These are phyloP conservation scores for Melanaphis sacchari DNA, from an alignment of 1,140 invertebrate species.

Conservation along the genomic window DNA sequence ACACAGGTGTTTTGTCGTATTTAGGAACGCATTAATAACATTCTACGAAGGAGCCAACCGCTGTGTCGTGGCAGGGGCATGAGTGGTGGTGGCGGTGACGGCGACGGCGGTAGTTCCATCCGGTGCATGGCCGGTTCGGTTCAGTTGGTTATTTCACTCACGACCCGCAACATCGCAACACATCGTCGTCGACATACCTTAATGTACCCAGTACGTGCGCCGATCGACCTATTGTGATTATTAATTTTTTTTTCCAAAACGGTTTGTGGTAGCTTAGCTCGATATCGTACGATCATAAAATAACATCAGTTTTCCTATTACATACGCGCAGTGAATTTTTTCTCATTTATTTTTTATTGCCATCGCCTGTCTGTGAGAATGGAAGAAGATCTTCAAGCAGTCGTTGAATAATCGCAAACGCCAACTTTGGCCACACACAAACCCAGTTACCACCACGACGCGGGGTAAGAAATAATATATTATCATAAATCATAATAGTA, in stretches of 20 bases:
- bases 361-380: background rate
- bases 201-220: background rate
- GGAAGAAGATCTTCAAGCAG: background rate
- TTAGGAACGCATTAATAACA: slow-evolving; percentile 56
- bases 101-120: slow-evolving; percentile 31
- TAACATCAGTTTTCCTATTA: background rate
- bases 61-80: background rate
- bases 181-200: slow-evolving; percentile 10
- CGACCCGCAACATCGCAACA: slow-evolving; percentile 10
- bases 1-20: slow-evolving; percentile 57
- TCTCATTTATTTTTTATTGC: background rate
- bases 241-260: background rate
- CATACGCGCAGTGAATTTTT: background rate
- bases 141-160: slow-evolving; percentile 55
- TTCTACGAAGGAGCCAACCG: slow-evolving; percentile 40
- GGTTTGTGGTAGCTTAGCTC: background rate
- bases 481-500: background rate
- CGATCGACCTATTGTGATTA: background rate
- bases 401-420: background rate
- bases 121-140: slow-evolving; percentile 42
- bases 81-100: slow-evolving; percentile 1
- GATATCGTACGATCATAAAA: background rate
- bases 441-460: background rate
- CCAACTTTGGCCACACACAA: background rate
- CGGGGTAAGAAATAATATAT: background rate